phyloP scores from a whole-genome alignment of 2,888 invertebrate genomes.

The Marasmarcha lunaedactyla region DNA sequence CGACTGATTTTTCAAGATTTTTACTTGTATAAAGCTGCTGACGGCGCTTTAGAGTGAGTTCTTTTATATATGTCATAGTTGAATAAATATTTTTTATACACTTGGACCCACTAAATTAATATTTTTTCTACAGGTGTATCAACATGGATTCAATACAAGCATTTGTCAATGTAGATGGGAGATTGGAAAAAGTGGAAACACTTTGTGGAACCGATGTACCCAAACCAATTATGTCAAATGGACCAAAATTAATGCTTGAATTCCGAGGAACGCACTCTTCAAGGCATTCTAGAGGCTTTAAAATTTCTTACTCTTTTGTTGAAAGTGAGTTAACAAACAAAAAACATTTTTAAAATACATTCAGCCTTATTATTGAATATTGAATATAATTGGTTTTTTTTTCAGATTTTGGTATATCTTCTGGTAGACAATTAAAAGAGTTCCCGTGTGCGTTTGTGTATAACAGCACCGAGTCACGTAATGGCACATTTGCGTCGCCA shows the following conservation, averaged over 20 bases:
- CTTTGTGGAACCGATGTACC: conserved; percentile 88
- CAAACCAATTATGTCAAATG: conserved; percentile 93
- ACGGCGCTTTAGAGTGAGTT: conserved; percentile 74
- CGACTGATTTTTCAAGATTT: conserved; percentile 89
- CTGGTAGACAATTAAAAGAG: conserved; percentile 81
- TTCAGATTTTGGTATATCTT: conserved; percentile 89
- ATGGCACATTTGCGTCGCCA: conserved; percentile 87
- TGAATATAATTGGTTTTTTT: too few species aligned
- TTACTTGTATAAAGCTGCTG: conserved; percentile 77
- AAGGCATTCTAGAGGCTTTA: conserved; percentile 85
- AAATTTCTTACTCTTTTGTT: conserved; percentile 88
- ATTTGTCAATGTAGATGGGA: conserved; percentile 84
- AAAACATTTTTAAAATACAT: neutral
- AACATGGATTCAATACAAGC: conserved; percentile 84
- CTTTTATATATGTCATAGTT: conserved; percentile 1
- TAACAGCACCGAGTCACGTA: conserved; percentile 83
- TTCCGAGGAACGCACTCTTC: conserved; percentile 86
- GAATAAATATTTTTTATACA: neutral
- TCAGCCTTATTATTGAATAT: conserved; percentile 4
- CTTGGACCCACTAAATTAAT: too few species aligned
- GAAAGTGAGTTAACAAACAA: conserved; percentile 77
- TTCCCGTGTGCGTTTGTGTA: conserved; percentile 90
- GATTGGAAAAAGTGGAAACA: conserved; percentile 87
- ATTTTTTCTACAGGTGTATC: conserved; percentile 73
- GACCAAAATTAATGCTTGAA: conserved; percentile 86